A percentile compares a stretch with the other conserved stretches of the same genome.
Conservation (phyloP, 2,888 invertebrate genomes). For the Drosophila testacea region DNA sequence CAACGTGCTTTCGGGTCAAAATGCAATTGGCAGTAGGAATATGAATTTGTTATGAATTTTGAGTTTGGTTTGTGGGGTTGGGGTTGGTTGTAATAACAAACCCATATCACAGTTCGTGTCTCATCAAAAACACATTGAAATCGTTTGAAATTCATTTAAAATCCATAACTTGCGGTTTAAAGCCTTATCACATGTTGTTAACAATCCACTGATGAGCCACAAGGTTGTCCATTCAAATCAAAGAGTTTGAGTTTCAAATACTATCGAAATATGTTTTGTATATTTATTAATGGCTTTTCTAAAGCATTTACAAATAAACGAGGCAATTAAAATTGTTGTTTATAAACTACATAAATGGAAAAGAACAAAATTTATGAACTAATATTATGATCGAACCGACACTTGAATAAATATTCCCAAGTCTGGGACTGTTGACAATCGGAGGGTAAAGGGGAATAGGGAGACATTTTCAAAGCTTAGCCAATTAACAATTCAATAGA, state of each 20-base stretch:
- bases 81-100: slow-evolving; percentile 60
- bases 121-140: slow-evolving; percentile 72
- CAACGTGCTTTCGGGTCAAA: slow-evolving; percentile 62
- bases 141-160: slow-evolving; percentile 75
- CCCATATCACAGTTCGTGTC: slow-evolving; percentile 55
- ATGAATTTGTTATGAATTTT: neutral
- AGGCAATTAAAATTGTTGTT: slow-evolving; percentile 49
- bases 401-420: slow-evolving; percentile 57
- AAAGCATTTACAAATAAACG: slow-evolving; percentile 53
- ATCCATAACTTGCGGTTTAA: slow-evolving; percentile 60
- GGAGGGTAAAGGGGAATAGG: neutral
- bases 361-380: slow-evolving; percentile 5
- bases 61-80: slow-evolving; percentile 8
- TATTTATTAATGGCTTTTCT: slow-evolving; percentile 50
- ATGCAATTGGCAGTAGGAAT: slow-evolving; percentile 55
- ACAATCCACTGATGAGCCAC: slow-evolving; percentile 32
- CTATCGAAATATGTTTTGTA: slow-evolving; percentile 18
- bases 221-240: slow-evolving; percentile 41
- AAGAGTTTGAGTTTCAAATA: slow-evolving; percentile 17
- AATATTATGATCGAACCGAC: slow-evolving; percentile 30
- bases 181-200: slow-evolving; percentile 55
- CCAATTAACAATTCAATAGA: slow-evolving; percentile 62
- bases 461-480: slow-evolving; percentile 52
- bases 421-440: slow-evolving; percentile 29
- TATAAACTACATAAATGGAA: slow-evolving; percentile 20